Conservation (phyloP, 2,113 vertebrate genomes). For the Carassius auratus region DNA sequence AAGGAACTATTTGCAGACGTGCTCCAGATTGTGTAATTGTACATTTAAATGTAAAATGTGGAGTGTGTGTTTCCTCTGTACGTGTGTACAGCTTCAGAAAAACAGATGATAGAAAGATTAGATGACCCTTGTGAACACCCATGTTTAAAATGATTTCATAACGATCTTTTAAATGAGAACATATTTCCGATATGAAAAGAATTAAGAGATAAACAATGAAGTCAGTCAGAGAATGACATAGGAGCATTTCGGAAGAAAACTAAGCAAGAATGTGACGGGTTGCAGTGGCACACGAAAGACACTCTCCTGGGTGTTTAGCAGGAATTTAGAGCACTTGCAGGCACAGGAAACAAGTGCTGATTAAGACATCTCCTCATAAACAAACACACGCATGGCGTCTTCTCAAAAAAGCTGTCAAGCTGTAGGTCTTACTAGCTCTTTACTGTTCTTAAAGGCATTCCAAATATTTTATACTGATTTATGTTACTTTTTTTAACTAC, state of each 20-base stretch:
- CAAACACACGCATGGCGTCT: slow-evolving; percentile 56
- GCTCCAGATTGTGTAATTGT: slow-evolving; percentile 37
- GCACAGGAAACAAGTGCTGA: slow-evolving; percentile 63
- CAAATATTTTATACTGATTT: neutral
- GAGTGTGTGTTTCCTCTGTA: neutral
- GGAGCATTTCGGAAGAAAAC: slow-evolving; percentile 13
- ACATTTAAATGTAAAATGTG: slow-evolving; percentile 8
- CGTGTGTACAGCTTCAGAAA: neutral
- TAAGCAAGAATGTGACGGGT: slow-evolving; percentile 16
- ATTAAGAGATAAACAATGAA: neutral
- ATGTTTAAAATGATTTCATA: neutral
- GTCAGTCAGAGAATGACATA: neutral
- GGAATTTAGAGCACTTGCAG: slow-evolving; percentile 65
- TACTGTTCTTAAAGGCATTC: neutral
- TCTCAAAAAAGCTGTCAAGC: slow-evolving; percentile 36
- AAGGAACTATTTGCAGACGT: slow-evolving; percentile 42
- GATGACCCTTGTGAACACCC: neutral
- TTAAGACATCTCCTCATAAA: slow-evolving; percentile 67
- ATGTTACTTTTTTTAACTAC: neutral
- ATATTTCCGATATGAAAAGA: neutral
- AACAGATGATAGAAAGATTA: neutral
- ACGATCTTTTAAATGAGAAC: neutral
- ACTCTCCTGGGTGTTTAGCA: slow-evolving; percentile 62
- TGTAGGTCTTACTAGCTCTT: neutral
- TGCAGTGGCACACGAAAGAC: slow-evolving; percentile 40